These are phyloP conservation scores for Urocynchramus pylzowi DNA, from an alignment of 2,113 vertebrate genomes.

Conservation along the genomic window DNA sequence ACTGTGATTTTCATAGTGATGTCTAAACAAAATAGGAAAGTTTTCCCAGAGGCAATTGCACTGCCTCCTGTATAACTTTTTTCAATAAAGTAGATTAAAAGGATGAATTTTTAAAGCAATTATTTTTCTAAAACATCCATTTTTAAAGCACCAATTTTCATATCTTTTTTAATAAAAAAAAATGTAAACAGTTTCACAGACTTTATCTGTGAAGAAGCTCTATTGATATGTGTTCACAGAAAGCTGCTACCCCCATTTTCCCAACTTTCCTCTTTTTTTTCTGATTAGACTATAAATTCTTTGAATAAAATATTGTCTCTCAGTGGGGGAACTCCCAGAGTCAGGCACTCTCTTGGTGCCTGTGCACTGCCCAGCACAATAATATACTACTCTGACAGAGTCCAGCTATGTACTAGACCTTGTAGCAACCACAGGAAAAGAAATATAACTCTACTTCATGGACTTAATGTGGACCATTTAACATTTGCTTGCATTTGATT, in stretches of 20 bases:
- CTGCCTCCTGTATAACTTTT: neutral
- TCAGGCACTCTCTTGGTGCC: neutral
- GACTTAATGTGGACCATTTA: neutral
- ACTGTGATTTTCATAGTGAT: neutral
- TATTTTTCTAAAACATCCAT: accelerated
- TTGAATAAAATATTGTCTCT: neutral
- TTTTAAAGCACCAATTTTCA: neutral
- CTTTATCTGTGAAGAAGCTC: neutral
- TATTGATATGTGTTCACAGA: neutral
- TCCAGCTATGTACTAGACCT: neutral
- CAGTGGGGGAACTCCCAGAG: neutral
- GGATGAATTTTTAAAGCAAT: neutral
- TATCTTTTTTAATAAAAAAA: neutral
- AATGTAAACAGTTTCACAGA: neutral
- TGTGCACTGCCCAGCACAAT: neutral
- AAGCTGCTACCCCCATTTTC: neutral
- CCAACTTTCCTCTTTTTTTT: neutral
- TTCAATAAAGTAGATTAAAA: neutral
- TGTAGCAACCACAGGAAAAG: neutral
- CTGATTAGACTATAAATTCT: neutral
- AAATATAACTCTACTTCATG: neutral
- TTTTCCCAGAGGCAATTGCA: neutral
- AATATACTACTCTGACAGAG: neutral
- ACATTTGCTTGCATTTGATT: neutral
- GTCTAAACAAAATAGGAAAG: neutral